Evolutionary conservation across 2,113 vertebrate species (phyloP).

Genomic region (Paralichthys olivaceus): DNA sequence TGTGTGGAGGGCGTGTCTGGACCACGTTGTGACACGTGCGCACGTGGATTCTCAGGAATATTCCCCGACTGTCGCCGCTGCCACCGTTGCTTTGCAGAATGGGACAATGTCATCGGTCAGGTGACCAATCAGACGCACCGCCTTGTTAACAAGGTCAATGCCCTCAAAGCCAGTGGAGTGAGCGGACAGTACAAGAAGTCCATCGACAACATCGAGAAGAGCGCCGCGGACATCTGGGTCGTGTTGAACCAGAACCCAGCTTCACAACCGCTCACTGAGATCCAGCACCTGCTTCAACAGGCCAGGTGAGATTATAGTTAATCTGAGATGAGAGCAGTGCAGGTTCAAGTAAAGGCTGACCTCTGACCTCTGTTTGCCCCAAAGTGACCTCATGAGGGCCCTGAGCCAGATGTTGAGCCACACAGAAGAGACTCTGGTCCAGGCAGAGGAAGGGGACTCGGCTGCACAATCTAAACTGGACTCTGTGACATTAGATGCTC

Average conservation of each 20-base stretch:
- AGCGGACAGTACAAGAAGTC: slow-evolving; percentile 90
- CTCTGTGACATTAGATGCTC: slow-evolving; percentile 82
- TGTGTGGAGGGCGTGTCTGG: slow-evolving; percentile 91
- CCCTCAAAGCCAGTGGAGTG: slow-evolving; percentile 89
- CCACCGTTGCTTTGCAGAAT: slow-evolving; percentile 94
- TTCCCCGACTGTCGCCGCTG: slow-evolving; percentile 92
- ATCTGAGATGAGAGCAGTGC: background rate
- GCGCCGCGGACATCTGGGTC: slow-evolving; percentile 83
- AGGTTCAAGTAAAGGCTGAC: background rate
- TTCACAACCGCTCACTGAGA: slow-evolving; percentile 89
- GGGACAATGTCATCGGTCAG: slow-evolving; percentile 88
- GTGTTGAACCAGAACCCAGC: slow-evolving; percentile 90
- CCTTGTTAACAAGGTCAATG: slow-evolving; percentile 90
- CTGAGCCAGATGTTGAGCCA: slow-evolving; percentile 86
- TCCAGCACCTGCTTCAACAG: slow-evolving; percentile 91
- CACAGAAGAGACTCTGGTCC: slow-evolving; percentile 84
- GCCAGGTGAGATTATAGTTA: slow-evolving; percentile 84
- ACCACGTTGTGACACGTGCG: slow-evolving; percentile 88
- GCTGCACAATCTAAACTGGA: slow-evolving; percentile 81
- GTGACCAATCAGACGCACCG: slow-evolving; percentile 91
- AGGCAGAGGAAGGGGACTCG: slow-evolving; percentile 80
- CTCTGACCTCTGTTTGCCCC: slow-evolving; percentile 20
- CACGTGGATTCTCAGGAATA: slow-evolving; percentile 90
- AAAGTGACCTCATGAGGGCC: slow-evolving; percentile 88
- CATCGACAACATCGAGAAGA: slow-evolving; percentile 86